Base-by-base conservation (phyloP, 2,113 vertebrate genomes). In the Misgurnus anguillicaudatus region DNA sequence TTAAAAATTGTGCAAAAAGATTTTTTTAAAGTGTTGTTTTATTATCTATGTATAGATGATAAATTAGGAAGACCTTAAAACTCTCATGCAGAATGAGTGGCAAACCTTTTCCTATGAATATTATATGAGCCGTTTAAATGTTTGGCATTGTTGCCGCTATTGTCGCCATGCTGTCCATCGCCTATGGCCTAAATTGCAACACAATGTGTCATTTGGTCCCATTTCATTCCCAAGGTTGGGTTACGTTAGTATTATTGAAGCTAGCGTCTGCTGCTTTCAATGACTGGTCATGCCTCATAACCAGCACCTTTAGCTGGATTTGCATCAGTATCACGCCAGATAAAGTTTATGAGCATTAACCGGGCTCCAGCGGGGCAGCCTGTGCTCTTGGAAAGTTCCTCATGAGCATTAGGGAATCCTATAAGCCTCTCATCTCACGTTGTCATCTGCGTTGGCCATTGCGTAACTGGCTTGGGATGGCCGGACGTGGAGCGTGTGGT, bases 321-420 rank as follows among this genome's bases (percentile, higher is more conserved):
- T 84, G 73, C 38, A 42, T 57, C 61, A 58, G 60, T 55, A 13
- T 83, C 64, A 80, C 41, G 6, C 11, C 80, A 78, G 42, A 64
- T 78, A 21, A 81, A 19, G 57, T 85, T 69, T 84, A n/a, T 19
- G 62, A 78, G 21, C 79, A 77, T 77, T 31, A 81, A 45, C 45
- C 21, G 57, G 51, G 21, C 75, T 64, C 31, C 57, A 57, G 72
- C 21, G 58, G 78, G 78, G 60, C 42, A 61, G 78, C 79, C 80
- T 67, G n/a, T 45, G 80, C 10, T 82, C 60, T 77, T 80, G 75
- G 74, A 83, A 82, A 80, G 42, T 73, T 14, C 73, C 70, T 81
- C 78, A 84, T 79, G 79, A 83, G 71, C 68, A 72, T 42, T 61
- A 6, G 38, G 78, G 91, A 89, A 91, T 90, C 88, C 87, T 88